Conservation (phyloP, 2,888 invertebrate species). For the Netelia inedita region DNA sequence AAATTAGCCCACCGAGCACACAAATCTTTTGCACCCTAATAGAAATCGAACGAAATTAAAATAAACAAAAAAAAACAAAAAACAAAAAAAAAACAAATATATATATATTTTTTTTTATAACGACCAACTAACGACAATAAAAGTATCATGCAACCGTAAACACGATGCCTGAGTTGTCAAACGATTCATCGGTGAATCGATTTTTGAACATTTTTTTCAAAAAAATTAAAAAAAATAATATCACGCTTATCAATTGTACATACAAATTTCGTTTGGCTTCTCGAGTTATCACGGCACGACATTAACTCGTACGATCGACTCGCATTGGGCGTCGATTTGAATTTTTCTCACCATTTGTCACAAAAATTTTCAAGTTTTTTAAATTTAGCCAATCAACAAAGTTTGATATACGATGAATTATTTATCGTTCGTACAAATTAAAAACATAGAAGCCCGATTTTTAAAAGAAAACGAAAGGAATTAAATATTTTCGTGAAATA, state of each 20-base stretch:
- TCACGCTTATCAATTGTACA: too few species aligned
- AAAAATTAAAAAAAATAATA: too few species aligned
- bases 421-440: too few species aligned
- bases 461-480: background rate
- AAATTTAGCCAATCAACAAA: too few species aligned
- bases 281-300: conserved; percentile 11
- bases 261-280: conserved; percentile 27
- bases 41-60: conserved; percentile 28
- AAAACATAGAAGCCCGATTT: too few species aligned
- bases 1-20: conserved; percentile 82
- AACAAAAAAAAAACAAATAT: conserved; percentile 21
- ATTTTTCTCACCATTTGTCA: background rate
- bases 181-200: conserved; percentile 28
- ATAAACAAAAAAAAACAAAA: conserved; percentile 24
- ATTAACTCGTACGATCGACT: conserved; percentile 13
- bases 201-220: conserved; percentile 14
- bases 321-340: conserved; percentile 18
- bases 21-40: conserved; percentile 64
- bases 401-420: too few species aligned
- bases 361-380: background rate
- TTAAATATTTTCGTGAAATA: background rate
- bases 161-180: conserved; percentile 25
- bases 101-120: too few species aligned
- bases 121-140: too few species aligned
- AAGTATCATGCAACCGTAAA: background rate